Evolutionary conservation across 1,140 invertebrate species (phyloP), one percentile per base, ranked within the genome.

Genomic region (Acyrthosiphon pisum): DNA sequence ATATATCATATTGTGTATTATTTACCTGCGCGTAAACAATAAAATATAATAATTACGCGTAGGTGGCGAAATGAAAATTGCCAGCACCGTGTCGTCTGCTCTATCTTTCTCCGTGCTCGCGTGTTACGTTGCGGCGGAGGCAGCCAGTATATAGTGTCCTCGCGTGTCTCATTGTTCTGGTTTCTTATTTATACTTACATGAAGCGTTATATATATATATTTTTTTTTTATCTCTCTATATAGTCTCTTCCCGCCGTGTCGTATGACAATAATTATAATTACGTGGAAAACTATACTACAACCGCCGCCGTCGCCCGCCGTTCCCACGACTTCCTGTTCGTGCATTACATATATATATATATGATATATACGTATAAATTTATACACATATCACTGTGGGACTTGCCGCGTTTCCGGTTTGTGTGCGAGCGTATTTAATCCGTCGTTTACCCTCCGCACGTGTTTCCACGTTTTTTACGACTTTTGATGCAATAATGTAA

Each of bases 191-290:
- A n/a, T 68, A n/a, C 60, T 11, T n/a, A 68, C 60, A 30, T 3
- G 30, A n/a, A 18, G 20, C 60, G 60, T 68, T n/a, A n/a, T n/a
- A n/a, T 60, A 60, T 60, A 26, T 8, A 1, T 60, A 68, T n/a
- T 18, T n/a, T 18, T 68, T 68, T 68, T 76, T 76, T 76, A 76
- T 76, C 60, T 76, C 60, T 76, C 60, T 50, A 53, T 53, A 22
- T 22, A 53, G 50, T 76, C n/a, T 76, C 60, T 76, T 14, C 60
- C 30, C 30, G 60, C 30, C 30, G 60, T 76, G 14, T 76, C 60
- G 60, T 76, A 76, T 76, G 60, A 76, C 60, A 76, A 76, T 76
- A 76, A 76, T 76, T 76, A 76, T 76, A 76, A 76, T 20, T 76
- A 76, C 60, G 60, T 20, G 30, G n/a, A 76, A 76, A 76, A 76